Base-by-base conservation (phyloP, 2,797 vertebrate genomes). In the Danio tinwini region DNA sequence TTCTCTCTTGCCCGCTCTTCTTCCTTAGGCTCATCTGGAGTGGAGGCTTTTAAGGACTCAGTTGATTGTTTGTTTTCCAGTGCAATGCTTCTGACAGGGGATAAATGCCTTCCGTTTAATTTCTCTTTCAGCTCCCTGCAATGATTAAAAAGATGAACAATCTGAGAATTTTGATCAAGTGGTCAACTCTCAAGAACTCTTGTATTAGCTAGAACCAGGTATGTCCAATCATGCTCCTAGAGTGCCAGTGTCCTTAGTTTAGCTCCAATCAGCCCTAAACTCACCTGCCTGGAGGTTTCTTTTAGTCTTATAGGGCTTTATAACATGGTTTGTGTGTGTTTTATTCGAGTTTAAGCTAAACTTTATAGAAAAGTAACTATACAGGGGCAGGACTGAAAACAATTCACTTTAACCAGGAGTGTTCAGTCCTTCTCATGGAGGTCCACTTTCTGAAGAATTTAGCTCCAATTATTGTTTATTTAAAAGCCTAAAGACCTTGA, bases 1-100 rank as follows among this genome's bases (percentile, higher is more conserved):
- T 78, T 80, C 53, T 78, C 74, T 16, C 47, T 61, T 7, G 44
- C 14, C 19, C 63, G 42, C 17, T 87, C 86, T 62, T 44, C 85
- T n/a, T 82, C 65, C 53, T 82, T 81, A 11, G 80, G 61, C 16
- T 86, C 78, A 10, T 59, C 52, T 4, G 81, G 72, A 69, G 83
- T 69, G 7, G 61, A 42, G 61, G 58, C 62, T 79, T 65, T 76
- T 7, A 74, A 55, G 14, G 78, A 49, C 62, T 76, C 74, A 44
- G 61, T 61, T 68, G 78, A 37, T 49, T 81, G 85, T 61, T 81
- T 86, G 39, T 84, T 65, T 55, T 74, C 67, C 50, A 70, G 72
- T 21, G 81, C n/a, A 11, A 61, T 74, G 13, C 49, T 56, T 42
- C 29, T 76, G 50, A 69, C 65, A 45, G 85, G 83, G 45, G 85